phyloP scores from a whole-genome alignment of 2,797 vertebrate species.

The Darevskia nairensis region DNA sequence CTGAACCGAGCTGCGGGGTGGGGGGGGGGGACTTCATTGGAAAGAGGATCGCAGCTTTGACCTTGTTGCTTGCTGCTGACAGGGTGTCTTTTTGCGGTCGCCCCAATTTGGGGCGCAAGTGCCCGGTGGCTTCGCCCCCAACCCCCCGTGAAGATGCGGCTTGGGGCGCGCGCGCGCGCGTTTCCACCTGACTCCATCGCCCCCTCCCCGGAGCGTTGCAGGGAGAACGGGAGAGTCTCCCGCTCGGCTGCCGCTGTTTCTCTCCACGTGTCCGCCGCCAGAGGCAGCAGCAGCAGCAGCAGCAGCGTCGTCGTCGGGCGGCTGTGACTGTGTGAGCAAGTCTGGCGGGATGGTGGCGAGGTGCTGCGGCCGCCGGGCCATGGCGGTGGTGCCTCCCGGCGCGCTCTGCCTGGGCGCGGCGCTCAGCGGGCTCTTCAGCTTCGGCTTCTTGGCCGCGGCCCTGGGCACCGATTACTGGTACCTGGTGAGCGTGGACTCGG shows the following conservation, averaged over 20 bases:
- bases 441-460: slow-evolving; percentile 79
- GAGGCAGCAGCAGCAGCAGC: neutral
- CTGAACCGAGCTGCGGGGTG: no score
- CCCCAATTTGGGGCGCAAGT: no score
- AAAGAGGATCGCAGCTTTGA: no score
- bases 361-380: slow-evolving; percentile 61
- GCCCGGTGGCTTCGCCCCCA: no score
- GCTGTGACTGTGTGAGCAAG: neutral
- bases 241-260: neutral
- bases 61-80: no score
- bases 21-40: no score
- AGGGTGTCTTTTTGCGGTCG: no score
- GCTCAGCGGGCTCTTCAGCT: slow-evolving; percentile 80
- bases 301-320: neutral
- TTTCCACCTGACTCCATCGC: neutral
- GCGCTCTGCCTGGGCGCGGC: slow-evolving; percentile 74
- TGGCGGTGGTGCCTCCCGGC: slow-evolving; percentile 72
- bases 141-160: no score
- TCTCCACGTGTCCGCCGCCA: neutral
- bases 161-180: neutral
- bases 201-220: no score
- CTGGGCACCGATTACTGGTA: slow-evolving; percentile 87
- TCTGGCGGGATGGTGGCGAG: neutral
- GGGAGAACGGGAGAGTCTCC: neutral
- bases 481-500: slow-evolving; percentile 80